phyloP scores from a whole-genome alignment of 2,113 vertebrate species.

The Odontophorus gujanensis region DNA sequence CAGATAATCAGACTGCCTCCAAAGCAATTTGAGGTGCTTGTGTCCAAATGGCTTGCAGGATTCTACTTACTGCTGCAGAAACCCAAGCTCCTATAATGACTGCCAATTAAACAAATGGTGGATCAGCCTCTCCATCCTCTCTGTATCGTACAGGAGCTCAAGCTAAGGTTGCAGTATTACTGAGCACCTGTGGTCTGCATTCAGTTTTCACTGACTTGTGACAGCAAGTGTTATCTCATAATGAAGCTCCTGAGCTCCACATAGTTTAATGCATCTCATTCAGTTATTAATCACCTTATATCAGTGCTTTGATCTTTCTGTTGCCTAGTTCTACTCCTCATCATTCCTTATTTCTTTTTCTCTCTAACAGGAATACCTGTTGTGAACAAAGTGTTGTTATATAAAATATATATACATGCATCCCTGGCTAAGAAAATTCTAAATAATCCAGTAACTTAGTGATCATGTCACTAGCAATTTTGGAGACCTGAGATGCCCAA shows the following conservation, averaged over 20 bases:
- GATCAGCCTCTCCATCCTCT: not conserved
- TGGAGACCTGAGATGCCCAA: not conserved
- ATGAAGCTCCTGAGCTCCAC: not conserved
- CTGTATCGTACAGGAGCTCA: not conserved
- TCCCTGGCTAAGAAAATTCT: not conserved
- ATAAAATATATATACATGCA: not conserved
- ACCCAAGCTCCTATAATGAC: not conserved
- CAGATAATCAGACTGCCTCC: not conserved
- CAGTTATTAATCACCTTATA: not conserved
- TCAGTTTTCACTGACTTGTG: not conserved
- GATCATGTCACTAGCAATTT: not conserved
- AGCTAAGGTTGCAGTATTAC: not conserved
- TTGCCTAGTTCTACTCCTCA: not conserved
- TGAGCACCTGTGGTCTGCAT: rapidly evolving
- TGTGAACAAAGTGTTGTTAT: not conserved
- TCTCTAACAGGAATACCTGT: not conserved
- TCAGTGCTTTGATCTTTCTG: not conserved
- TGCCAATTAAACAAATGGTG: not conserved
- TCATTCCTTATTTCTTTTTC: not conserved
- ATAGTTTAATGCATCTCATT: not conserved
- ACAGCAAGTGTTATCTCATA: not conserved
- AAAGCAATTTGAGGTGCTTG: not conserved
- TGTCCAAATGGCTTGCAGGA: not conserved
- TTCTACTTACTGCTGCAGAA: not conserved
- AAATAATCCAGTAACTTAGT: not conserved